A percentile compares a stretch with the other conserved stretches of the same genome.
Evolutionary conservation across 2,113 vertebrate genomes (phyloP).

Genomic region (Melanerpes formicivorus): DNA sequence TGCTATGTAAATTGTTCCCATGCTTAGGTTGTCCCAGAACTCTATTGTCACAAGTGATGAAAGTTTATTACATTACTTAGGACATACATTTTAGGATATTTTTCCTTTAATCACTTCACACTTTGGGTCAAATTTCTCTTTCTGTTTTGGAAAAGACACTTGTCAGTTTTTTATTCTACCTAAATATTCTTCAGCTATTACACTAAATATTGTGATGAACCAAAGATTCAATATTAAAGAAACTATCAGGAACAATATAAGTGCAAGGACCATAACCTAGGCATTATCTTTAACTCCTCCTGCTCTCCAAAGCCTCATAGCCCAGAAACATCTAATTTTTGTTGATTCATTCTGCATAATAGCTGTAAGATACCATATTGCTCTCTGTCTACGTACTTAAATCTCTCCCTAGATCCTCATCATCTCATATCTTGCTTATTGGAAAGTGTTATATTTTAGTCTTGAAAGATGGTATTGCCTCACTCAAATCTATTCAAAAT

Average conservation of each 20-base stretch:
- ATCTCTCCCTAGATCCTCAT: constrained; percentile 46
- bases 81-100: neutral
- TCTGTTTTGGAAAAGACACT: neutral
- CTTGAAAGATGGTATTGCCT: constrained; percentile 13
- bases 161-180: neutral
- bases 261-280: neutral
- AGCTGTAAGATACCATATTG: constrained; percentile 16
- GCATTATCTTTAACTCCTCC: neutral
- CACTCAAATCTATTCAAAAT: neutral
- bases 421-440: constrained; percentile 35
- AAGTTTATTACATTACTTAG: neutral
- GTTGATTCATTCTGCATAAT: constrained; percentile 47
- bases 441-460: constrained; percentile 14
- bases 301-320: neutral
- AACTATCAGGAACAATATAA: neutral
- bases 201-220: neutral
- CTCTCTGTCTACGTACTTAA: neutral
- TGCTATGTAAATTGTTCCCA: neutral
- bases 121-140: neutral
- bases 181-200: neutral
- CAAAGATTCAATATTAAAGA: neutral
- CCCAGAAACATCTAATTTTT: neutral
- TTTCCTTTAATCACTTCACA: neutral
- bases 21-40: neutral
- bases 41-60: neutral